Evolutionary conservation across 2,113 vertebrate species (phyloP).

Genomic region (Prunella himalayana): DNA sequence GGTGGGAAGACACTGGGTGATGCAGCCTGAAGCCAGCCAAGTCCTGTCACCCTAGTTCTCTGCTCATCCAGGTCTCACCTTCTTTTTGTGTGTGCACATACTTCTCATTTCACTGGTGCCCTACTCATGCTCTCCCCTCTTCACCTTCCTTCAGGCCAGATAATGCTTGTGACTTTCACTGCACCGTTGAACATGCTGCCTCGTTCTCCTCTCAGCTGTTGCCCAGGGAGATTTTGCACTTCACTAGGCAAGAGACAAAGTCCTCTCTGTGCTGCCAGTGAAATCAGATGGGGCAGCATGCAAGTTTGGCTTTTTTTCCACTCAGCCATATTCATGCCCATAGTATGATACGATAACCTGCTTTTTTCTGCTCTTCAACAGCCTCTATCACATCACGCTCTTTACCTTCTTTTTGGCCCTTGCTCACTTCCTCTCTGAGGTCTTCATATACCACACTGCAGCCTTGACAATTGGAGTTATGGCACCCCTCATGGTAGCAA

Average conservation of each 20-base stretch:
- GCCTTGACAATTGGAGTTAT: slow-evolving; percentile 88
- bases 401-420: slow-evolving; percentile 93
- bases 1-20: neutral
- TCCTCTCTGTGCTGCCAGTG: neutral
- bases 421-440: slow-evolving; percentile 90
- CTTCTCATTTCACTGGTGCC: neutral
- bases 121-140: neutral
- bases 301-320: neutral
- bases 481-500: slow-evolving; percentile 92
- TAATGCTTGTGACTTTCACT: neutral
- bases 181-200: neutral
- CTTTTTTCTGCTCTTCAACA: slow-evolving; percentile 53
- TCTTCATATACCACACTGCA: slow-evolving; percentile 89
- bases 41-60: neutral
- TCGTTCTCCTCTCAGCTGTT: neutral
- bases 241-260: neutral
- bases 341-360: neutral
- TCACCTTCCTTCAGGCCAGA: neutral
- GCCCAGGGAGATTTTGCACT: neutral
- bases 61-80: neutral
- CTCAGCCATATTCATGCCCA: neutral
- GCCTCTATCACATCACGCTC: slow-evolving; percentile 93
- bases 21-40: neutral
- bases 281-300: neutral
- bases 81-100: neutral